Base-by-base conservation (phyloP, 2,113 vertebrate genomes). In the Nanorana parkeri region DNA sequence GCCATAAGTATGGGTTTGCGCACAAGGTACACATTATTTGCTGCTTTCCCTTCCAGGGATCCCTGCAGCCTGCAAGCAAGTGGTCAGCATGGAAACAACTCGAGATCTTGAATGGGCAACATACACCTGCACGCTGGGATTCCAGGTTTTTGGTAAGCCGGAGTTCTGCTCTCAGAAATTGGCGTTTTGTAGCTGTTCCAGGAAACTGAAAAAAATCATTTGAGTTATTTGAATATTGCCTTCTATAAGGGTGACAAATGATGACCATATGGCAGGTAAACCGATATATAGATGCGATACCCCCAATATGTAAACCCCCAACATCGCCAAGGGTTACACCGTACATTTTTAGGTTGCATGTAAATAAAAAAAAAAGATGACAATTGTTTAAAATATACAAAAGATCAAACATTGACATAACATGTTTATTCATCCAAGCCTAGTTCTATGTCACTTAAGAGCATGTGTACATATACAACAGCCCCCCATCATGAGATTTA, bases 61-160 rank as follows among this genome's bases (percentile, higher is more conserved):
- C 74, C 97, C 98, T 0, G 95, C 97, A 60, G 95, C 95, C 76
- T 99, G 97, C 88, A 99, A 99, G 83, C 98, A 99, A 91, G 96
- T 99, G 0, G 96, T 99, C 80, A 98, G 96, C 47, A 95, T 97
- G 87, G 98, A 99, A 88, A 95, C 95, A 66, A 98, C 96, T 1
- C 92, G 98, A 81, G 97, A 99, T 88, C 94, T 99, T 1, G 93
- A 95, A 19, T 99, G 97, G 97, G 94, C 90, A 60, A 96, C 96
- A 0, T 92, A 93, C 81, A 99, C 96, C 83, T 99, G 97, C 91
- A 94, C 96, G 28, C 89, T 99, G 90, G 95, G 96, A 54, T 99
- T 99, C 91, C 96, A 96, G 6, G 97, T 99, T 72, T 99, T 99
- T 69, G 98, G 98, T 99, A 89, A 92, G 93, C 32, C 32, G 6